Evolutionary conservation across 1,140 invertebrate genomes (phyloP).

Genomic region (Cardiocondyla obscurior): DNA sequence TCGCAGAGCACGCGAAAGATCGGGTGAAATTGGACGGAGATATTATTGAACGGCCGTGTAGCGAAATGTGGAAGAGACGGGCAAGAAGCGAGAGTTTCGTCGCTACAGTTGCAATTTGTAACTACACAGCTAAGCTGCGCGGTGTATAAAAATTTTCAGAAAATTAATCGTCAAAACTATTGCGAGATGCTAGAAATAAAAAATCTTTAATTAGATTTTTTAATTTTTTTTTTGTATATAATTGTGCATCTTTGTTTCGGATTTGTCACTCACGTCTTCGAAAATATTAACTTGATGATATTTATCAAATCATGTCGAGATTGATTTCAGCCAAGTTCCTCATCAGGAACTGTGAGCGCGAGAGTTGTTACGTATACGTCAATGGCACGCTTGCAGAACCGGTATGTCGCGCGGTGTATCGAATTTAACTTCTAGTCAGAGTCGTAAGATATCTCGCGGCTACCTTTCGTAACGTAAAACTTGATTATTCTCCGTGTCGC

Average conservation of each 20-base stretch:
- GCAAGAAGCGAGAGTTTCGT: not conserved
- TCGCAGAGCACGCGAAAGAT: slow-evolving; percentile 76
- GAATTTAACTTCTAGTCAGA: slow-evolving; percentile 38
- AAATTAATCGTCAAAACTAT: too few species aligned
- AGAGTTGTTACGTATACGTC: slow-evolving; percentile 12
- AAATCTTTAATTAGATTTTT: too few species aligned
- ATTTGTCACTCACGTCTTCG: too few species aligned
- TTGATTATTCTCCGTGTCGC: slow-evolving; percentile 59
- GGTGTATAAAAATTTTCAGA: slow-evolving; percentile 38
- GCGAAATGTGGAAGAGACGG: not conserved
- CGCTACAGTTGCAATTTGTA: slow-evolving; percentile 13
- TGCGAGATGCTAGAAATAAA: too few species aligned
- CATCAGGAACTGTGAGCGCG: not conserved
- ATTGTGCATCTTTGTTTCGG: too few species aligned
- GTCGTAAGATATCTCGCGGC: slow-evolving; percentile 8
- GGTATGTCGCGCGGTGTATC: slow-evolving; percentile 7
- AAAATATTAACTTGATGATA: not conserved
- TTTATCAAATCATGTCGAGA: not conserved
- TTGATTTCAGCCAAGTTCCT: not conserved
- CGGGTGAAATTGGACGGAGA: slow-evolving; percentile 78
- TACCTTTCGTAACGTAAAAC: slow-evolving; percentile 30
- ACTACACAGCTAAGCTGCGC: not conserved
- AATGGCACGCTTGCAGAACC: slow-evolving; percentile 2
- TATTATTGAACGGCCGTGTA: slow-evolving; percentile 70
- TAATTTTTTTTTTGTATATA: too few species aligned